Conservation (phyloP, 2,797 vertebrate genomes). For the Microhierax caerulescens region DNA sequence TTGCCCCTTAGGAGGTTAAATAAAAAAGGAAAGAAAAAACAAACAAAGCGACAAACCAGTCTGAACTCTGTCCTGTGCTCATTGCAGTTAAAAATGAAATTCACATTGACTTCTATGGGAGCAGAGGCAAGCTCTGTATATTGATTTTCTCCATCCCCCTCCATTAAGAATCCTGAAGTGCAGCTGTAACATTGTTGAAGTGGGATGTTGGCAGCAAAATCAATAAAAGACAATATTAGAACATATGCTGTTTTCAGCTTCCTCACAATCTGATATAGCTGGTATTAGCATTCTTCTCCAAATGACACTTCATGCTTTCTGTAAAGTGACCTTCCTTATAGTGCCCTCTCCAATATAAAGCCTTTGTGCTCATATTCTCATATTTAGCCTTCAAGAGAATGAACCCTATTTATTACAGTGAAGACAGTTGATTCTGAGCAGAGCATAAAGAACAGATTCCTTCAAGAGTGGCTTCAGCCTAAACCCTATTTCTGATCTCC, state of each 20-base stretch:
- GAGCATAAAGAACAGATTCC: background rate
- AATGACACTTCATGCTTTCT: constrained; percentile 46
- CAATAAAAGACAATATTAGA: constrained; percentile 70
- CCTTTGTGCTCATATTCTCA: background rate
- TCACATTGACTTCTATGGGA: constrained; percentile 24
- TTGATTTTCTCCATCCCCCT: constrained; percentile 69
- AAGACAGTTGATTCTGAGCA: background rate
- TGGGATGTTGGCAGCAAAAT: constrained; percentile 69
- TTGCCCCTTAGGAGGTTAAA: constrained; percentile 26
- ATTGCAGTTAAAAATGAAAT: constrained; percentile 60
- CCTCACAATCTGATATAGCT: constrained; percentile 49
- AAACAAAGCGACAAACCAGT: constrained; percentile 15
- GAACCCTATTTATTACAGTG: background rate
- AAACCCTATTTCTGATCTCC: background rate
- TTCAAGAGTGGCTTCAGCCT: background rate
- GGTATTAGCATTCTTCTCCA: constrained; percentile 46
- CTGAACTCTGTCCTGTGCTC: constrained; percentile 45
- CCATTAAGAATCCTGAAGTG: constrained; percentile 67
- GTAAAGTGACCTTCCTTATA: constrained; percentile 40
- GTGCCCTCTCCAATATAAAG: constrained; percentile 2
- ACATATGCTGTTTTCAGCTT: constrained; percentile 49
- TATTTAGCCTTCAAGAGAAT: constrained; percentile 21
- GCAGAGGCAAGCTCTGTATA: constrained; percentile 56
- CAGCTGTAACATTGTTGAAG: constrained; percentile 57
- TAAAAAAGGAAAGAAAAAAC: constrained; percentile 33